A percentile compares a stretch with the other conserved stretches of the same genome.
Conservation (phyloP, 2,888 invertebrate genomes). For the Pandemis heparana region DNA sequence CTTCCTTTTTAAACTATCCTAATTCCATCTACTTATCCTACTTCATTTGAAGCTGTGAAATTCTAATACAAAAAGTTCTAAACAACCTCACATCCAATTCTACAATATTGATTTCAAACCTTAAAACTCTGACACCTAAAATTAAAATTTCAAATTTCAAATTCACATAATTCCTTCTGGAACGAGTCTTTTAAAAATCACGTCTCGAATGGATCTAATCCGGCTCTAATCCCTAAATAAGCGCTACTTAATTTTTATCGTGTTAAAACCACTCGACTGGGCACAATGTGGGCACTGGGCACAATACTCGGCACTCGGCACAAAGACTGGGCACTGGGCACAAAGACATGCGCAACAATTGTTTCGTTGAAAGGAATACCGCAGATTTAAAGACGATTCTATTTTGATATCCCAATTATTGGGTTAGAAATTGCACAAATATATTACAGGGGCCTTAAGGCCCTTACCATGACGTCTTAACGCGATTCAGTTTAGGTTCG, state of each 20-base stretch:
- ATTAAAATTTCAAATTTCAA: not conserved
- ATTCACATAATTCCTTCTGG: not conserved
- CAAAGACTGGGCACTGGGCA: not conserved
- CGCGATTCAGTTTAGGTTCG: no score
- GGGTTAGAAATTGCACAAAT: no score
- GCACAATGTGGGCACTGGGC: slow-evolving; percentile 37
- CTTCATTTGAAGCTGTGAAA: slow-evolving; percentile 2
- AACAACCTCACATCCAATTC: not conserved
- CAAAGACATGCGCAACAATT: not conserved
- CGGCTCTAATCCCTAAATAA: slow-evolving; percentile 37
- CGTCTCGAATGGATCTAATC: not conserved
- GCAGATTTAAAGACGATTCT: no score
- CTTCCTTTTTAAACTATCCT: no score
- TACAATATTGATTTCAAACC: not conserved
- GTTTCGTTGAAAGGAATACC: no score
- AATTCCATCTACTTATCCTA: not conserved
- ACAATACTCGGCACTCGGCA: not conserved
- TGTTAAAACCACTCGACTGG: slow-evolving; percentile 62
- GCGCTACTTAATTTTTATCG: slow-evolving; percentile 58
- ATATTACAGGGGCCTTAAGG: no score
- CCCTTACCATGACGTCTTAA: no score
- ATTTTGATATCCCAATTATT: no score
- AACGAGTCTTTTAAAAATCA: not conserved
- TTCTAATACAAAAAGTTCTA: not conserved
- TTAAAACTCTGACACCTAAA: not conserved